Base-by-base conservation (phyloP, 2,888 invertebrate genomes). In the Syritta pipiens region DNA sequence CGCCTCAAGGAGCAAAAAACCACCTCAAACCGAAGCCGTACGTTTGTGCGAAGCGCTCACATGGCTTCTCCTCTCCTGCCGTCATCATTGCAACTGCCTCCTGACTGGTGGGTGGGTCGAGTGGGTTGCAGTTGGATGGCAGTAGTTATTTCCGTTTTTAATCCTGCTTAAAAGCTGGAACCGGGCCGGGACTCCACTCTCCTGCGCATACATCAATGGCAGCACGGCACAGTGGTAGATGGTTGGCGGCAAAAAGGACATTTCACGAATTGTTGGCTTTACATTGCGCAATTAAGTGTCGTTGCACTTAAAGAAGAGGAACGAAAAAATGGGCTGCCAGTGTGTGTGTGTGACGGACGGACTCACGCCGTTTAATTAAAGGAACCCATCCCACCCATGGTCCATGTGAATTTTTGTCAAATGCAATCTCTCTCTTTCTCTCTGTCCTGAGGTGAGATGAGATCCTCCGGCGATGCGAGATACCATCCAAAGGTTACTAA, bases 221-320 rank as follows among this genome's bases (percentile, higher is more conserved):
- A 42, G 49, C 37, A 57, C 30, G n/a, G n/a, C n/a, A n/a, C 12
- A 60, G 28, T 5, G 24, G 35, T 10, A 14, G 42, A 12, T 35
- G 24, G 68, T 40, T 60, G 65, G 48, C 55, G 77, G 72, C 65
- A 53, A 71, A 77, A 72, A 60, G 72, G 72, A 72, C 77, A 72
- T 77, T 72, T 72, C 72, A 77, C 77, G 77, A 77, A 72, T 77
- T 77, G 77, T 72, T 77, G 72, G 77, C 77, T 72, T 77, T 72
- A 46, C 77, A 60, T 62, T 67, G 77, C 53, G 60, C 72, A 72
- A 77, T 77, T 77, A 77, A 77, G 72, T 77, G 72, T 72, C 77
- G 72, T 77, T 67, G 77, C 77, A 77, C 65, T 77, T 67, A 72
- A 67, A 63, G 44, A 49, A 65, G 46, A 12, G 7, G 14, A 60